These are phyloP conservation scores for Glaucopsyche alexis DNA, from an alignment of 2,888 invertebrate species.

Conservation along the genomic window DNA sequence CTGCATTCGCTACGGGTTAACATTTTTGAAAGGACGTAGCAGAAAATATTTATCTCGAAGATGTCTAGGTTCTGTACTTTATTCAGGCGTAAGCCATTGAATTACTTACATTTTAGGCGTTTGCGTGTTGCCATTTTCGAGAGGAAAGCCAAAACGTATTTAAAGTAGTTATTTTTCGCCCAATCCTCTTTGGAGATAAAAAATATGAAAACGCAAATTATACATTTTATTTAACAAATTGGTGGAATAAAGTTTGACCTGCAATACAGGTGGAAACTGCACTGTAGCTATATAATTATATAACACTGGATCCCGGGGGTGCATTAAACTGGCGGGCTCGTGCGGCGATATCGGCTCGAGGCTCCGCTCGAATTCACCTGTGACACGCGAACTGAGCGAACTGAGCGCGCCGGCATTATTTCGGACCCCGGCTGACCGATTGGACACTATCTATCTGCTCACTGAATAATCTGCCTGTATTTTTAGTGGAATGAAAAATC, in stretches of 20 bases:
- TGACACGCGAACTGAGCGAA: slow-evolving; percentile 46
- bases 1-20: not conserved
- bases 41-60: not conserved
- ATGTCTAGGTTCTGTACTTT: not conserved
- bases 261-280: slow-evolving; percentile 34
- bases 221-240: not conserved
- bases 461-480: slow-evolving; percentile 30
- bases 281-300: slow-evolving; percentile 46
- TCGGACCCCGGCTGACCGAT: slow-evolving; percentile 40
- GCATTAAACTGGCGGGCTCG: slow-evolving; percentile 50
- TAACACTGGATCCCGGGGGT: slow-evolving; percentile 54
- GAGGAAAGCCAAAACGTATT: not conserved
- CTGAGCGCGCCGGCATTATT: slow-evolving; percentile 38
- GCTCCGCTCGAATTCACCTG: slow-evolving; percentile 49
- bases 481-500: slow-evolving; percentile 27
- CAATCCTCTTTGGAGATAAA: too few species aligned
- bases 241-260: slow-evolving; percentile 26
- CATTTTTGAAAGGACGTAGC: not conserved
- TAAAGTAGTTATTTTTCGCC: too few species aligned
- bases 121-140: not conserved
- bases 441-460: slow-evolving; percentile 33
- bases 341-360: slow-evolving; percentile 50
- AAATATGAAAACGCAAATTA: not conserved
- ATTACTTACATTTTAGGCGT: not conserved
- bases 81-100: not conserved